Base-by-base conservation (phyloP, 1,140 invertebrate genomes). In the Heliothis subflexa region DNA sequence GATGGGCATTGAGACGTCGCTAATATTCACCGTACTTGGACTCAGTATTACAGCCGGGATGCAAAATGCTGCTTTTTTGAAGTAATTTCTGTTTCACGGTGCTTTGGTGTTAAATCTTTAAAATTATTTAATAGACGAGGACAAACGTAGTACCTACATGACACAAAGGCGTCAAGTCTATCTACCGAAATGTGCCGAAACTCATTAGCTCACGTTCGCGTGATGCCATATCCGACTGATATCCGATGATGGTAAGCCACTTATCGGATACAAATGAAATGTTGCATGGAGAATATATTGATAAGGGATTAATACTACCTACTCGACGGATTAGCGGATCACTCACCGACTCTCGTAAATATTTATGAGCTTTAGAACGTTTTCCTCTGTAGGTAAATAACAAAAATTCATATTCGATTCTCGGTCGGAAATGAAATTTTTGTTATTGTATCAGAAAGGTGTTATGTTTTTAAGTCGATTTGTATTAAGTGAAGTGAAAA, bases 191-290 rank as follows among this genome's bases (percentile, higher is more conserved):
- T 40, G 33, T 40, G 11, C 16, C 33, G 61, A 64, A 64, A 64
- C 61, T 68, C 47, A 52, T 68, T 68, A 47, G 45, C 47, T 68
- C 45, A 21, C 40, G 61, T 45, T 64, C 40, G n/a, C 33, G 61
- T 64, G 61, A 47, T 47, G 61, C 47, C 61, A 47, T 64, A 64
- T 64, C 61, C 61, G 61, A 45, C 61, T 64, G 61, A 68, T 52
- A 68, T 68, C 47, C 47, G 64, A 68, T 68, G 45, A 68, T 47
- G 64, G 64, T 68, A 68, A 68, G 64, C 64, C 45, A 68, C 64
- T 68, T 68, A 68, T 68, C 18, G 64, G 47, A 68, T 68, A 68
- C 64, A 68, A 68, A 68, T 50, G 47, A 68, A 68, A 68, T 68
- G 64, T 68, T 68, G 47, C 64, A 68, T 68, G 61, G 61, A 64